These are phyloP conservation scores for Drosophila grimshawi DNA, from an alignment of 1,140 invertebrate species.

Conservation along the genomic window DNA sequence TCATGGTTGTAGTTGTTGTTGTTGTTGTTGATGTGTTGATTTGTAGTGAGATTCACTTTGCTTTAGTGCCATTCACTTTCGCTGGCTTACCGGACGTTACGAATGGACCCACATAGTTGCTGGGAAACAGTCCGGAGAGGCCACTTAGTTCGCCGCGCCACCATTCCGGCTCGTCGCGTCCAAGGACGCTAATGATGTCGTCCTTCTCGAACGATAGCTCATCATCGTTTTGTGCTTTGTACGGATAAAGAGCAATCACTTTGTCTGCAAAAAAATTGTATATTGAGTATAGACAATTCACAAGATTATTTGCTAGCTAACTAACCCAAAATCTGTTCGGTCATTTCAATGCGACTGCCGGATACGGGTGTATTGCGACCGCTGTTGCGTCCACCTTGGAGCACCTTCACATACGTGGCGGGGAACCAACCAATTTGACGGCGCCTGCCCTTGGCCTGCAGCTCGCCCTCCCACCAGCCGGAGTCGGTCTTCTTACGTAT, in stretches of 20 bases:
- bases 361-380: conserved; percentile 90
- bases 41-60: conserved; percentile 67
- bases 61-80: conserved; percentile 63
- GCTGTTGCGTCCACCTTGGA: conserved; percentile 88
- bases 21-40: conserved; percentile 5
- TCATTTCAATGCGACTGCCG: conserved; percentile 85
- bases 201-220: conserved; percentile 97
- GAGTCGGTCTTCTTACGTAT: conserved; percentile 97
- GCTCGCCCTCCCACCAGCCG: conserved; percentile 99
- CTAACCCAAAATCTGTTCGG: conserved; percentile 85
- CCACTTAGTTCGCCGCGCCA: conserved; percentile 97
- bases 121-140: conserved; percentile 94
- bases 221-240: conserved; percentile 96
- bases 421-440: conserved; percentile 99
- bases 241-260: conserved; percentile 96
- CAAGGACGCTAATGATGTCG: conserved; percentile 95
- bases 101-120: conserved; percentile 91
- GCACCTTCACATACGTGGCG: conserved; percentile 96
- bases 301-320: background rate
- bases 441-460: conserved; percentile 98
- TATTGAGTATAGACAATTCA: background rate
- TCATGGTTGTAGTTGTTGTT: conserved; percentile 38
- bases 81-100: conserved; percentile 84
- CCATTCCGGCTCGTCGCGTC: conserved; percentile 97
- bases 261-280: conserved; percentile 88